phyloP scores from a whole-genome alignment of 2,797 vertebrate genomes.

The Holocentrus rufus region DNA sequence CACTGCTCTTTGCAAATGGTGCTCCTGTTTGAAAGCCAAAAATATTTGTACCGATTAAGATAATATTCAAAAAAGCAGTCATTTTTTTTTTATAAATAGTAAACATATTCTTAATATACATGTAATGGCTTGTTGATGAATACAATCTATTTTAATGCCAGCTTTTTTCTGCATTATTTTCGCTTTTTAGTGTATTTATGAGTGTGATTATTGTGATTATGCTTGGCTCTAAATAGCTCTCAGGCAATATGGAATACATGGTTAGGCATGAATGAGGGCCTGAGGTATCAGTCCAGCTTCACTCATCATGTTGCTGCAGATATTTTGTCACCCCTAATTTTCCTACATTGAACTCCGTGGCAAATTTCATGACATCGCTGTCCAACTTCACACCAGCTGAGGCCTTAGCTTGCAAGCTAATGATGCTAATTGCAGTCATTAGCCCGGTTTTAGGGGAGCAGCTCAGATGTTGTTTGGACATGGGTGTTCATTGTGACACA shows the following conservation, averaged over 20 bases:
- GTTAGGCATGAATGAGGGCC: conserved; percentile 18
- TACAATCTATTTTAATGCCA: neutral
- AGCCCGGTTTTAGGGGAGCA: conserved; percentile 65
- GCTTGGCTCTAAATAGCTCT: neutral
- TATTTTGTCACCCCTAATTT: conserved; percentile 29
- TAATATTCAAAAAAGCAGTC: no score
- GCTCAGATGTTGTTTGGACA: conserved; percentile 73
- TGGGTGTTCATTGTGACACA: conserved; percentile 55
- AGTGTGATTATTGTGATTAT: conserved; percentile 2
- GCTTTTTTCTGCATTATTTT: neutral
- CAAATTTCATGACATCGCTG: conserved; percentile 36
- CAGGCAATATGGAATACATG: neutral
- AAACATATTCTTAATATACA: no score
- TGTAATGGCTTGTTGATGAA: no score
- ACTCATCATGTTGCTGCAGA: conserved; percentile 41
- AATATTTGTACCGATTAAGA: no score
- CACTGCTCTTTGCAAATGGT: no score
- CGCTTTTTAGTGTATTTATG: neutral
- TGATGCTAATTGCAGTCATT: conserved; percentile 76
- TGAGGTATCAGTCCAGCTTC: conserved; percentile 24
- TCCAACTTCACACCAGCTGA: conserved; percentile 64
- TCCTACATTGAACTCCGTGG: conserved; percentile 19
- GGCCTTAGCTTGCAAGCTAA: conserved; percentile 54
- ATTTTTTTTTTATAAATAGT: no score
- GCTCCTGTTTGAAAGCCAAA: no score